Evolutionary conservation across 2,888 invertebrate species (phyloP).

Genomic region (Apotomis betuletana): DNA sequence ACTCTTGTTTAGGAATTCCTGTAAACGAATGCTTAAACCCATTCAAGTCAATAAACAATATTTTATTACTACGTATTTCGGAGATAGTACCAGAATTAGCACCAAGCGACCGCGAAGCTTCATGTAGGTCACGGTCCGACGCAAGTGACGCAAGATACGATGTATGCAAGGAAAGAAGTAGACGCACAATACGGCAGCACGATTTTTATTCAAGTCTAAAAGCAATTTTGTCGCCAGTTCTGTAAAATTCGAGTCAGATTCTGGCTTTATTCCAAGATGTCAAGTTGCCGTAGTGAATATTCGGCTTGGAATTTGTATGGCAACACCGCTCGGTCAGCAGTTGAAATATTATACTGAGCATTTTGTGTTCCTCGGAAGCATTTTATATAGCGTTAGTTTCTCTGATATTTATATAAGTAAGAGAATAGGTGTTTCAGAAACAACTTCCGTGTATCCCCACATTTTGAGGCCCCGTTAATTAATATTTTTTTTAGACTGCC

Average conservation of each 20-base stretch:
- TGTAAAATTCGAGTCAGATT: conserved; percentile 23
- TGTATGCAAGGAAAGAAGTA: conserved; percentile 46
- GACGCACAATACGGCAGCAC: conserved; percentile 41
- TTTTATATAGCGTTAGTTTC: neutral
- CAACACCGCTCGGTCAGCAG: conserved; percentile 16
- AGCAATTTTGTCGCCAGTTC: conserved; percentile 14
- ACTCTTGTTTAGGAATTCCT: conserved; percentile 7
- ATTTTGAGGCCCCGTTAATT: neutral
- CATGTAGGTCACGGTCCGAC: conserved; percentile 73
- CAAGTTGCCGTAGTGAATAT: conserved; percentile 11
- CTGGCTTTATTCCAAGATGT: conserved; percentile 30
- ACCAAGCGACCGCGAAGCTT: conserved; percentile 52
- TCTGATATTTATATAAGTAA: neutral
- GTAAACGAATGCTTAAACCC: conserved; percentile 1
- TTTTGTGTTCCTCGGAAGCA: neutral
- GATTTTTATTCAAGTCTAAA: conserved; percentile 27
- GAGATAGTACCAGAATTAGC: conserved; percentile 70
- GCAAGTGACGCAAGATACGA: conserved; percentile 49
- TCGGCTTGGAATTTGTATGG: conserved; percentile 11
- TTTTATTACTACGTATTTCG: conserved; percentile 43
- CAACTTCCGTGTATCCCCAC: neutral
- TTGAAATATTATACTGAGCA: neutral
- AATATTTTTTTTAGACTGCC: neutral
- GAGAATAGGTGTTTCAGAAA: neutral
- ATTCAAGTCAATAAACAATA: conserved; percentile 35